Evolutionary conservation across 2,797 vertebrate genomes (phyloP).

Genomic region (Hyperoplus lanceolatus): DNA sequence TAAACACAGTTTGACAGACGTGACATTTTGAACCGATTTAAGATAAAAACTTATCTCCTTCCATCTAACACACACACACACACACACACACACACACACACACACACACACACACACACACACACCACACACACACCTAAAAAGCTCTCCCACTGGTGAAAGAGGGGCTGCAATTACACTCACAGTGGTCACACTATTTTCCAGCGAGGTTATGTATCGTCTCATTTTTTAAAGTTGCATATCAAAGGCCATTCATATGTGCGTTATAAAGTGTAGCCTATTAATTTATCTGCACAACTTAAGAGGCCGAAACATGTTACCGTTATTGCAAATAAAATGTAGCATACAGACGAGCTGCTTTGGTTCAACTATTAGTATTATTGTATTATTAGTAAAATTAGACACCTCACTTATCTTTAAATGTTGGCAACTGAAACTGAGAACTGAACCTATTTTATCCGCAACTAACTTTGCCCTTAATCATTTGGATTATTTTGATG

Average conservation of each 20-base stretch:
- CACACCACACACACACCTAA: constrained; percentile 41
- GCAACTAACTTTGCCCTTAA: not conserved
- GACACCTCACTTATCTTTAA: not conserved
- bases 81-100: constrained; percentile 67
- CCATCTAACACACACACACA: constrained; percentile 60
- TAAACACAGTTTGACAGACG: constrained; percentile 65
- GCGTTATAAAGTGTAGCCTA: not conserved
- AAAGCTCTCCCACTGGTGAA: constrained; percentile 28
- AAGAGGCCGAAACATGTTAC: not conserved
- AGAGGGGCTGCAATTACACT: constrained; percentile 26
- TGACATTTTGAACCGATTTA: constrained; percentile 54
- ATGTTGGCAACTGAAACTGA: not conserved
- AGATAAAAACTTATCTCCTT: constrained; percentile 60
- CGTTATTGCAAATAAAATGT: not conserved
- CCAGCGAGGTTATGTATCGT: not conserved
- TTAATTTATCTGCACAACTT: not conserved
- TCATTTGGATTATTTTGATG: constrained; percentile 29
- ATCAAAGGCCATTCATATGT: constrained; percentile 16
- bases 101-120: constrained; percentile 59
- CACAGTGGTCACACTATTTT: constrained; percentile 34
- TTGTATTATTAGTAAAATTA: no score
- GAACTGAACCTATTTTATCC: not conserved
- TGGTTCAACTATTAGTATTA: not conserved
- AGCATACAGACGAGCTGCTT: not conserved
- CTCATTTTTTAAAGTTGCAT: not conserved